Evolutionary conservation across 2,113 vertebrate genomes (phyloP).

Genomic region (Dissostichus mawsoni): DNA sequence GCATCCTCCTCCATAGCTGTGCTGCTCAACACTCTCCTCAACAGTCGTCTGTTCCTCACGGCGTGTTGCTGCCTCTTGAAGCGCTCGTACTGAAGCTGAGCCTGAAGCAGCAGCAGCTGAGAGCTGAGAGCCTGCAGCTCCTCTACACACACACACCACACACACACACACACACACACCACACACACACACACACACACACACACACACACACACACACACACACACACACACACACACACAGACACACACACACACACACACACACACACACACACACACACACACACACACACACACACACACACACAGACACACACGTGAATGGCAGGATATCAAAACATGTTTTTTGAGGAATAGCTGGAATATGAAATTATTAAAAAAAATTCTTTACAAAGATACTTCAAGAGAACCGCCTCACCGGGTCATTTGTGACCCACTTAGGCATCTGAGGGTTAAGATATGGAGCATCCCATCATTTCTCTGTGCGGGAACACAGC

Average conservation of each 20-base stretch:
- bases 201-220: constrained; percentile 1
- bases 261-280: not conserved
- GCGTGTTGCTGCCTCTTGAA: constrained; percentile 97
- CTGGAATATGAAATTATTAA: too few relatives aligned
- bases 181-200: constrained; percentile 8
- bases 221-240: not conserved
- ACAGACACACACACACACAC: constrained; percentile 19
- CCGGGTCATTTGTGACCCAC: too few relatives aligned
- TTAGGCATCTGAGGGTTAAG: too few relatives aligned
- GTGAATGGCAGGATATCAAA: too few relatives aligned
- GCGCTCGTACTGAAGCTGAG: constrained; percentile 93
- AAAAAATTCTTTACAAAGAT: too few relatives aligned
- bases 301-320: too few relatives aligned
- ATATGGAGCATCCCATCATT: too few relatives aligned
- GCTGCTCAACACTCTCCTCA: constrained; percentile 90
- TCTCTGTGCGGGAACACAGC: too few relatives aligned
- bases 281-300: too few relatives aligned
- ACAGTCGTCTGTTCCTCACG: constrained; percentile 91
- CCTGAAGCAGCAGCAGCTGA: constrained; percentile 92
- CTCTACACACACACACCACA: constrained; percentile 79
- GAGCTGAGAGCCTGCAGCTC: constrained; percentile 91
- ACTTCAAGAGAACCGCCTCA: too few relatives aligned
- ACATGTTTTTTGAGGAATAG: too few relatives aligned
- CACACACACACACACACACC: constrained; percentile 4
- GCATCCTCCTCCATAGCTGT: constrained; percentile 93